phyloP scores from a whole-genome alignment of 2,113 vertebrate genomes.

The Perca schrenkii region DNA sequence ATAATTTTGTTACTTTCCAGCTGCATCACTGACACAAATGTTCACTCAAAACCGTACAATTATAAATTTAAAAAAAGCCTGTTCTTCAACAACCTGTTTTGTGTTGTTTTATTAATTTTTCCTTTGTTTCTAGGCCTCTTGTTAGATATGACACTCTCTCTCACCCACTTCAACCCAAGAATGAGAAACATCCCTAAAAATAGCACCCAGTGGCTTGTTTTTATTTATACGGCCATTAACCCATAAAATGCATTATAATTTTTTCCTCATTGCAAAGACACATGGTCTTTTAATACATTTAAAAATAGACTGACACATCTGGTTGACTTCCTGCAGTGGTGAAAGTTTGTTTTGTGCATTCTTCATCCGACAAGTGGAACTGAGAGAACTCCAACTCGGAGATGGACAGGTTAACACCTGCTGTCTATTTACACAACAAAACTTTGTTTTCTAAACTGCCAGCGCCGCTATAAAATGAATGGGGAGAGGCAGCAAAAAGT shows the following conservation, averaged over 20 bases:
- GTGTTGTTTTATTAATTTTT: no score
- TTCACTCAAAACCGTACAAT: not conserved
- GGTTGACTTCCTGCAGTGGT: no score
- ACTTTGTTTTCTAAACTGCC: no score
- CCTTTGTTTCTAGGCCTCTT: not conserved
- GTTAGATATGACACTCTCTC: not conserved
- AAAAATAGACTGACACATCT: slow-evolving; percentile 1
- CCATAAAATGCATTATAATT: not conserved
- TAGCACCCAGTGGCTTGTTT: not conserved
- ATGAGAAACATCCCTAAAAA: not conserved
- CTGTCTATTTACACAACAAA: no score
- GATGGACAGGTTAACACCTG: no score
- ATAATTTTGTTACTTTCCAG: not conserved
- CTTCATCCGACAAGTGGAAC: not conserved
- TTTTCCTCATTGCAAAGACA: not conserved
- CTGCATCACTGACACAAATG: not conserved
- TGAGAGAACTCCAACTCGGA: no score
- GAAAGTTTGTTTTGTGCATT: not conserved
- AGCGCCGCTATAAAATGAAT: no score
- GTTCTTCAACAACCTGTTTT: not conserved
- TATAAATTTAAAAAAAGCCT: not conserved
- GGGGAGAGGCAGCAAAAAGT: no score
- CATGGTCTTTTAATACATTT: not conserved
- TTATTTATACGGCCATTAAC: not conserved
- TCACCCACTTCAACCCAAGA: not conserved